Conservation (phyloP, 92 coral and sea anemone species). For the Bergia sp. region DNA sequence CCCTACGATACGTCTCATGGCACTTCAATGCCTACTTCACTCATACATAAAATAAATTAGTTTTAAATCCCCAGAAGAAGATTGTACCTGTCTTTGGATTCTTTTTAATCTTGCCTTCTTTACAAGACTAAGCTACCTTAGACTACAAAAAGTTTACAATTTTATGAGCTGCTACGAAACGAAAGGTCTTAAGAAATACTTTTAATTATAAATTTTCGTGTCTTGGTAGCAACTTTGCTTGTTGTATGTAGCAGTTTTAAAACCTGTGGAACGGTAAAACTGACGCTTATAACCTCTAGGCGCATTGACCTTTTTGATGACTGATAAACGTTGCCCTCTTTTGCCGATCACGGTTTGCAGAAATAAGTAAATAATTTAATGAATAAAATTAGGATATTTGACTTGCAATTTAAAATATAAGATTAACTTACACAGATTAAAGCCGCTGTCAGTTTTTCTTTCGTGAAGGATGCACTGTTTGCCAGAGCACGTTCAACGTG, state of each 20-base stretch:
- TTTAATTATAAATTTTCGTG: background rate
- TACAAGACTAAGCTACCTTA: too few relatives aligned
- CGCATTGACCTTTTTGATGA: background rate
- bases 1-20: too few relatives aligned
- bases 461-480: background rate
- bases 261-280: background rate
- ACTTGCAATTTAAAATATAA: background rate
- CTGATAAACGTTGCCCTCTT: background rate
- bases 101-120: too few relatives aligned
- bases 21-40: too few relatives aligned
- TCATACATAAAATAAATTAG: too few relatives aligned
- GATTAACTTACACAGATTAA: too few relatives aligned
- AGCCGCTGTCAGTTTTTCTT: background rate
- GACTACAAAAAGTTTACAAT: too few relatives aligned
- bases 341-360: background rate
- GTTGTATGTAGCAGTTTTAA: too few relatives aligned
- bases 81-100: too few relatives aligned
- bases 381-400: background rate
- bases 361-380: background rate
- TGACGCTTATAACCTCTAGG: background rate
- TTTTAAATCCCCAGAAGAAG: too few relatives aligned
- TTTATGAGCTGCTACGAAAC: too few relatives aligned
- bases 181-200: background rate
- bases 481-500: background rate
- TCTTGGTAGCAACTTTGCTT: background rate